These are phyloP conservation scores for Sympetrum striolatum DNA, from an alignment of 2,888 invertebrate species.

Conservation along the genomic window DNA sequence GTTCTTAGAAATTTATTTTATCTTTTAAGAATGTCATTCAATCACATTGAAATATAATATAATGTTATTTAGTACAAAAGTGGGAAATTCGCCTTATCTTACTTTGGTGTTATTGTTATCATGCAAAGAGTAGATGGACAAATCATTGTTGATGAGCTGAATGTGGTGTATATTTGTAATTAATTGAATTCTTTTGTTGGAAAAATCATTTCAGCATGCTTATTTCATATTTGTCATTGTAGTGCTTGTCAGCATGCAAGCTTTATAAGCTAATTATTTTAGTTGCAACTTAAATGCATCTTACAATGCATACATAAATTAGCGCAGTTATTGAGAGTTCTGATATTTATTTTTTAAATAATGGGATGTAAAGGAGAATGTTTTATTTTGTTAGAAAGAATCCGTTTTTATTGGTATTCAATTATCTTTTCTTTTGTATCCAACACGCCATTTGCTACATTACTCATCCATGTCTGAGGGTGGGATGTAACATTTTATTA, in stretches of 20 bases:
- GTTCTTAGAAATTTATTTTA: too few species aligned
- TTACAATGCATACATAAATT: not conserved
- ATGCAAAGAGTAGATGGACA: not conserved
- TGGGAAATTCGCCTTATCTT: not conserved
- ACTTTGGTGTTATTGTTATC: not conserved
- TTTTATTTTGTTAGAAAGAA: not conserved
- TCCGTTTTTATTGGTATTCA: conserved; percentile 41
- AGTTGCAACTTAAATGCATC: conserved; percentile 10
- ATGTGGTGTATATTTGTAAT: conserved; percentile 41
- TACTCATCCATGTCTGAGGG: not conserved
- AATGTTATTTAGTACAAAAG: conserved; percentile 8
- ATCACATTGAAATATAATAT: not conserved
- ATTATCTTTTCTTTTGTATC: not conserved
- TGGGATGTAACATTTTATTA: conserved; percentile 17
- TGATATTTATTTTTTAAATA: not conserved
- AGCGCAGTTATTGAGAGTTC: not conserved
- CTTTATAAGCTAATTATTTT: conserved; percentile 37
- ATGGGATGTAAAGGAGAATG: not conserved
- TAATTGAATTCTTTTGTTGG: conserved; percentile 16
- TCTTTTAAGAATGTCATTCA: too few species aligned
- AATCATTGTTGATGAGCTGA: conserved; percentile 30
- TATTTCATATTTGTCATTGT: conserved; percentile 23
- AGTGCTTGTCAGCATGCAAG: conserved; percentile 43
- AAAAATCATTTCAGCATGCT: conserved; percentile 11
- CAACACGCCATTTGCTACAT: not conserved